phyloP scores from a whole-genome alignment of 2,888 invertebrate species.

The Neelides folsomi region DNA sequence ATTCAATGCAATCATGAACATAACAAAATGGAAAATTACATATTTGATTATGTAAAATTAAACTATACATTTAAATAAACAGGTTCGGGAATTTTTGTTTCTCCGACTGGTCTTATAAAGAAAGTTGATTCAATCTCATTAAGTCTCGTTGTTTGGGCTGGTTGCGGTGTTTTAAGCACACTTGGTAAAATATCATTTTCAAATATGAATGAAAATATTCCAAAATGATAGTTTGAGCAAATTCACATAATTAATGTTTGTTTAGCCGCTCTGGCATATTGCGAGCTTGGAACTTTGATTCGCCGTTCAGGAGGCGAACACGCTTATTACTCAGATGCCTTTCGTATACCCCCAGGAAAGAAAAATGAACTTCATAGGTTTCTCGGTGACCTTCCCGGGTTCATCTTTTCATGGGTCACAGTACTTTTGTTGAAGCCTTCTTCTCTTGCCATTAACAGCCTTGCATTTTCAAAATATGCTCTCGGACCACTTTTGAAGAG shows the following conservation, averaged over 20 bases:
- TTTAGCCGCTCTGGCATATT: conserved; percentile 78
- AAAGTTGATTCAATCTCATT: conserved; percentile 85
- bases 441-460: conserved; percentile 84
- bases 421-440: conserved; percentile 84
- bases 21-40: neutral
- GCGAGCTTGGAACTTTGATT: conserved; percentile 89
- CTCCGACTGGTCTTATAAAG: conserved; percentile 83
- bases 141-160: conserved; percentile 87
- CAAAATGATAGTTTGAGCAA: neutral
- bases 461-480: conserved; percentile 85
- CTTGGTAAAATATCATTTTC: conserved; percentile 51
- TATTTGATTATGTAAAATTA: neutral
- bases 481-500: conserved; percentile 46
- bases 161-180: conserved; percentile 79
- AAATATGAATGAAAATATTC: neutral
- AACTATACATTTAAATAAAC: conserved; percentile 14
- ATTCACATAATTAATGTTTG: neutral
- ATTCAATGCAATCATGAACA: neutral
- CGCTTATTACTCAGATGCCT: conserved; percentile 90
- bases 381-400: conserved; percentile 69
- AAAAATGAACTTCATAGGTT: conserved; percentile 15
- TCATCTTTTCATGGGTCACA: conserved; percentile 59
- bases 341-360: conserved; percentile 36
- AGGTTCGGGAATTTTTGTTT: conserved; percentile 98
- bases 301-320: conserved; percentile 90